Conservation (phyloP, 2,113 vertebrate genomes). For the Bathybates hornii region DNA sequence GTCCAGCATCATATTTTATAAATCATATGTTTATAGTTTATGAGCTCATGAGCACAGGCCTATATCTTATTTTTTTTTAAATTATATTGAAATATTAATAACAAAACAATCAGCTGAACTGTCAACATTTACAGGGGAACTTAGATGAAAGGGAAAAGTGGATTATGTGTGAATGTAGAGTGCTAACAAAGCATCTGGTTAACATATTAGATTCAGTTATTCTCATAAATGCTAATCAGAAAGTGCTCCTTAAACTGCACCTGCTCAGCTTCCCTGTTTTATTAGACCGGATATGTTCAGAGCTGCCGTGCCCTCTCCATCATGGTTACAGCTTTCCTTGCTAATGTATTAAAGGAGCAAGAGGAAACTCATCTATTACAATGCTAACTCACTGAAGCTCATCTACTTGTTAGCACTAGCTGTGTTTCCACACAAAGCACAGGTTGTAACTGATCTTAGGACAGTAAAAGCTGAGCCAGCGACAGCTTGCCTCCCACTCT, state of each 20-base stretch:
- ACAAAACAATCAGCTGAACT: background rate
- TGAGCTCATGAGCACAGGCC: background rate
- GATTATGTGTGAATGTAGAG: background rate
- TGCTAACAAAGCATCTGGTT: background rate
- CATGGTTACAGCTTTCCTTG: background rate
- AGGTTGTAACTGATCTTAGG: background rate
- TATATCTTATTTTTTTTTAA: accelerated
- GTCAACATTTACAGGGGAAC: background rate
- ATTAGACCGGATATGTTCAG: background rate
- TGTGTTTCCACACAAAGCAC: background rate
- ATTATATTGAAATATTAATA: background rate
- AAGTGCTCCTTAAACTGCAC: background rate
- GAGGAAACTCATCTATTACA: background rate
- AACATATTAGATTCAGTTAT: background rate
- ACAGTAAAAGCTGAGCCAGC: background rate
- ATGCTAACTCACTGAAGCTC: background rate
- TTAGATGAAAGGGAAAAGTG: background rate
- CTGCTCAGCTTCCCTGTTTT: background rate
- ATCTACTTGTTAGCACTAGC: background rate
- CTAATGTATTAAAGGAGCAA: background rate
- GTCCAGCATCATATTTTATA: background rate
- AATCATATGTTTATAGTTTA: background rate
- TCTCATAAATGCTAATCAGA: background rate
- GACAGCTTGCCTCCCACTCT: background rate
- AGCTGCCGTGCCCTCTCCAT: background rate